Evolutionary conservation across 2,888 invertebrate genomes (phyloP).

Genomic region (Rhamphomyia laevipes): DNA sequence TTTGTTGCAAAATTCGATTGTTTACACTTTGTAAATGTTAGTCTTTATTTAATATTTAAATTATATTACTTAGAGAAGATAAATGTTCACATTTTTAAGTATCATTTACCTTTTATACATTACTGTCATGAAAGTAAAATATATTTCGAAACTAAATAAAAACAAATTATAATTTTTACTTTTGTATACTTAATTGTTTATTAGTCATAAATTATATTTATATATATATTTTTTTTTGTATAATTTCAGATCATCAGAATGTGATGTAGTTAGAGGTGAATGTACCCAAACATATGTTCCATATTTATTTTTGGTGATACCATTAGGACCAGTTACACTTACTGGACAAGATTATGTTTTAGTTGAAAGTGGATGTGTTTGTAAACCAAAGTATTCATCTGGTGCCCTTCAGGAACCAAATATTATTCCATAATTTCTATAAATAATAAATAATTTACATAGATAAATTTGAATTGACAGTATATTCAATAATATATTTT

Average conservation of each 20-base stretch:
- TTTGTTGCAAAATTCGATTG: too few species aligned
- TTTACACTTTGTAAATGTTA: too few species aligned
- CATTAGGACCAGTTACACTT: constrained; percentile 77
- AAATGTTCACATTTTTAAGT: too few species aligned
- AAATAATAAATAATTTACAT: too few species aligned
- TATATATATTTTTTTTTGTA: not conserved
- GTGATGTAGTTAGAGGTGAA: constrained; percentile 77
- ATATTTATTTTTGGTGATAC: constrained; percentile 81
- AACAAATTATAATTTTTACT: not conserved
- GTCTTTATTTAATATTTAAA: too few species aligned
- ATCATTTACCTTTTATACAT: too few species aligned
- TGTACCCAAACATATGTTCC: constrained; percentile 83
- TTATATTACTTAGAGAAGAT: too few species aligned
- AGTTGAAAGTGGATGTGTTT: constrained; percentile 89
- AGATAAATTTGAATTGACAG: too few species aligned
- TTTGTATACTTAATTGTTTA: not conserved
- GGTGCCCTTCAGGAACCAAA: constrained; percentile 38
- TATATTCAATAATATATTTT: too few species aligned
- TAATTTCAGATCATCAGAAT: constrained; percentile 68
- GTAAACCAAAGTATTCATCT: constrained; percentile 48
- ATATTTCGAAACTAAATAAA: too few species aligned
- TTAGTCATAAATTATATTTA: too few species aligned
- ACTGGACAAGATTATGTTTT: constrained; percentile 92
- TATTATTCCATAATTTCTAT: constrained; percentile 32
- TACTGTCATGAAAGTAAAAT: too few species aligned